phyloP scores from a whole-genome alignment of 1,140 invertebrate genomes.

The Cydia pomonella region DNA sequence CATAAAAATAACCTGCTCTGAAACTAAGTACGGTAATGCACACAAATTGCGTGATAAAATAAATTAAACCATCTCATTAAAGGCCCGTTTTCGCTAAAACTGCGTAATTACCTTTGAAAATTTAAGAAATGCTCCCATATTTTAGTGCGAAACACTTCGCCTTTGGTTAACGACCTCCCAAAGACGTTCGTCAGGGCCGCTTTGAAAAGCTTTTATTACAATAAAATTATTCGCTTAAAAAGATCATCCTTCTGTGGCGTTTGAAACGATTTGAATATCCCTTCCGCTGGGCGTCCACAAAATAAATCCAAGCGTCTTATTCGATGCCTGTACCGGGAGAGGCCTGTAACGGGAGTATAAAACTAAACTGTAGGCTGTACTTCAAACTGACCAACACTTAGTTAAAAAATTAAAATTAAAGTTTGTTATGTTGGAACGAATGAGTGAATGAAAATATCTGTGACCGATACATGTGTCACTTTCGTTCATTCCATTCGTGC shows the following conservation, averaged over 20 bases:
- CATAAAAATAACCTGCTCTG: slow-evolving; percentile 33
- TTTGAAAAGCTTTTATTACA: slow-evolving; percentile 13
- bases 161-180: slow-evolving; percentile 10
- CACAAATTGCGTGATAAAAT: slow-evolving; percentile 43
- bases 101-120: slow-evolving; percentile 42
- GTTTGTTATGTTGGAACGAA: too few species aligned
- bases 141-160: slow-evolving; percentile 34
- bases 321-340: too few species aligned
- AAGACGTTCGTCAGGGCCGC: slow-evolving; percentile 12
- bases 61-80: slow-evolving; percentile 42
- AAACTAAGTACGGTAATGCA: slow-evolving; percentile 33
- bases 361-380: too few species aligned
- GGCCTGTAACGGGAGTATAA: too few species aligned
- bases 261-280: background rate
- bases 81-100: slow-evolving; percentile 32
- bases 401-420: too few species aligned
- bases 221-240: slow-evolving; percentile 11
- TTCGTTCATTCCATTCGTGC: too few species aligned
- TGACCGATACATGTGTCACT: too few species aligned
- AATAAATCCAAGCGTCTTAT: background rate
- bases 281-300: background rate
- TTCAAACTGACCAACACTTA: too few species aligned
- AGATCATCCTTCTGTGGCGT: background rate
- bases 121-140: slow-evolving; percentile 35
- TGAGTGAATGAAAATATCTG: too few species aligned